phyloP scores from a whole-genome alignment of 2,888 invertebrate genomes.

The Cerceris ruficornis region DNA sequence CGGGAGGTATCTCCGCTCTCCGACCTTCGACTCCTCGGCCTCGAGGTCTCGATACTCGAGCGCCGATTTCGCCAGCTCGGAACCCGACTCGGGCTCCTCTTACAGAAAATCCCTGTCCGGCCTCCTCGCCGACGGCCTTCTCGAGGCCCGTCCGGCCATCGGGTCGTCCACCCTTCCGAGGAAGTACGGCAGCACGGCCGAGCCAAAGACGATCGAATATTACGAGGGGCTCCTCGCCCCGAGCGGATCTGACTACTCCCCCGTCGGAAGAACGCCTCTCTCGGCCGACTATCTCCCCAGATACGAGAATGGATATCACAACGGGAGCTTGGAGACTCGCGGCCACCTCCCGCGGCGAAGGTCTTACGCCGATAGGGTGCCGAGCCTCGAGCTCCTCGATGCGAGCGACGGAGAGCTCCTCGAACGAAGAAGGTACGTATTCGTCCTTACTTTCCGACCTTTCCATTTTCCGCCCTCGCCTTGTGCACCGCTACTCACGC shows the following conservation, averaged over 20 bases:
- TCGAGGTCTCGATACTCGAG: constrained; percentile 72
- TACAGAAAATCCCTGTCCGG: constrained; percentile 63
- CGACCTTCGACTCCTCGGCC: constrained; percentile 66
- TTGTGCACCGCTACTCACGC: no score
- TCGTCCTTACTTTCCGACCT: neutral
- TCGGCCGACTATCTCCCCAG: constrained; percentile 61
- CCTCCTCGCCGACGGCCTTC: constrained; percentile 46
- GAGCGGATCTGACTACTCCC: constrained; percentile 69
- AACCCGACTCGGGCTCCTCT: constrained; percentile 61
- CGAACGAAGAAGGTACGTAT: constrained; percentile 66
- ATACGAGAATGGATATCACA: constrained; percentile 76
- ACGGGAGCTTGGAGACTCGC: constrained; percentile 67
- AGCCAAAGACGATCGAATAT: constrained; percentile 76
- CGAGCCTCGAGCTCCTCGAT: constrained; percentile 56
- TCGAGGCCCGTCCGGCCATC: constrained; percentile 59
- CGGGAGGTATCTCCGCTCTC: constrained; percentile 71
- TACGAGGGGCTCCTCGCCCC: constrained; percentile 77
- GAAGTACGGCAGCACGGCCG: constrained; percentile 69
- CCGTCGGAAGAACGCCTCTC: constrained; percentile 68
- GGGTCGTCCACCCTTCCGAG: constrained; percentile 67
- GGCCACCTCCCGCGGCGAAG: constrained; percentile 62
- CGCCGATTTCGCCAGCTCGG: constrained; percentile 65
- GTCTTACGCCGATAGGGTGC: constrained; percentile 58
- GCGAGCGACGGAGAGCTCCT: constrained; percentile 54
- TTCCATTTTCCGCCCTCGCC: no score